Percentiles rank a stretch among this genome's conserved stretches.
Conservation (phyloP, 30 jellyfish, hydroid and myxozoan genomes). For the Morbakka virulenta region DNA sequence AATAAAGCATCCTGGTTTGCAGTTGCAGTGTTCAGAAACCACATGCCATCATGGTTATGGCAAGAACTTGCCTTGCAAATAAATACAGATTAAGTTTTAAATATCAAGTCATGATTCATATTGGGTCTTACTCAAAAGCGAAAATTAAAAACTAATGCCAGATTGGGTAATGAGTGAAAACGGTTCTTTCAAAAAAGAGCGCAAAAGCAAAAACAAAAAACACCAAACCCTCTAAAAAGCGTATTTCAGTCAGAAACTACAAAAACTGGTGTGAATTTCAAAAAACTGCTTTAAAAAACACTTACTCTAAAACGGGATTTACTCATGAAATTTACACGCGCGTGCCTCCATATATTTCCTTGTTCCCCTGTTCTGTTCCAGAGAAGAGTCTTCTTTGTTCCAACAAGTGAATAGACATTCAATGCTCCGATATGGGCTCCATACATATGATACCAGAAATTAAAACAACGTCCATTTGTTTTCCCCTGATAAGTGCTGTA, state of each 20-base stretch:
- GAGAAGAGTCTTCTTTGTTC: conserved; percentile 43
- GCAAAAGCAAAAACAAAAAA: neutral
- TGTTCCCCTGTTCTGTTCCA: conserved; percentile 96
- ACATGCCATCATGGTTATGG: no score
- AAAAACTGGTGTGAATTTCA: no score
- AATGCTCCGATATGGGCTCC: conserved; percentile 80
- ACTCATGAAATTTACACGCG: conserved; percentile 75
- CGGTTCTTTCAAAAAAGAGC: neutral
- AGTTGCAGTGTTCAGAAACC: no score
- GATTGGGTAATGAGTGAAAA: neutral
- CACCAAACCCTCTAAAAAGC: neutral
- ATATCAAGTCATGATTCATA: no score
- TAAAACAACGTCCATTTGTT: conserved; percentile 72
- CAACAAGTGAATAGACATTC: conserved; percentile 53
- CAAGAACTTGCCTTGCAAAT: no score
- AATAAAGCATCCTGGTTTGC: no score
- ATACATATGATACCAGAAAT: conserved; percentile 96
- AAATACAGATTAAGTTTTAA: no score
- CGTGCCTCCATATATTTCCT: conserved; percentile 93
- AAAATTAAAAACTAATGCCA: neutral
- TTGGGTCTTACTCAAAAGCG: no score
- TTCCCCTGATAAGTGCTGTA: conserved; percentile 50
- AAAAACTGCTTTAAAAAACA: no score
- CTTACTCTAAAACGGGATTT: conserved; percentile 46
- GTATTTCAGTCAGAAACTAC: neutral